Conservation (phyloP, 2,888 invertebrate genomes). For the Silvanus unidentatus region DNA sequence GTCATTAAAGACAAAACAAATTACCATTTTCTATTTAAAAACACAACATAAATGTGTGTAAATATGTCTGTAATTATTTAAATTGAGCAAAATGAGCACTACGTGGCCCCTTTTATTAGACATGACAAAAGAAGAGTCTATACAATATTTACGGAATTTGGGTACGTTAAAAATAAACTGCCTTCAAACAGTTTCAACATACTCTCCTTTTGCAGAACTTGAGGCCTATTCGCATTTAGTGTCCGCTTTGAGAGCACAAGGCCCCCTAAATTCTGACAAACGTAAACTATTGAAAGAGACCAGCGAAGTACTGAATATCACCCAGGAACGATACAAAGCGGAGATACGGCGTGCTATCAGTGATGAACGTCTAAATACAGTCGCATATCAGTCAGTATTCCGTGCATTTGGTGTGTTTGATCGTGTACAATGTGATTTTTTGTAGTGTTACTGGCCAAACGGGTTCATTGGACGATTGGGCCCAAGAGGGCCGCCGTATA, state of each 20-base stretch:
- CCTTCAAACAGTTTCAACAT: slow-evolving; percentile 11
- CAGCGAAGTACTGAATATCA: slow-evolving; percentile 76
- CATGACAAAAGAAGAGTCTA: slow-evolving; percentile 84
- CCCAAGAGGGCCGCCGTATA: slow-evolving; percentile 77
- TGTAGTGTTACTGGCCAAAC: slow-evolving; percentile 60
- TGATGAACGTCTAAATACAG: slow-evolving; percentile 82
- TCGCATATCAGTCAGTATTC: slow-evolving; percentile 77
- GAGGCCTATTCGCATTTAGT: slow-evolving; percentile 88
- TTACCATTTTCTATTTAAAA: slow-evolving; percentile 17
- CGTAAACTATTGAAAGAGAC: slow-evolving; percentile 78
- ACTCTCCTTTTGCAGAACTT: slow-evolving; percentile 57
- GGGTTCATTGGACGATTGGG: slow-evolving; percentile 68
- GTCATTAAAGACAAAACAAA: slow-evolving; percentile 20
- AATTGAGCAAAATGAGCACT: slow-evolving; percentile 19
- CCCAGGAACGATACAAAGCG: slow-evolving; percentile 84
- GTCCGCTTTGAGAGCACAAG: slow-evolving; percentile 88
- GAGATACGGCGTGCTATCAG: slow-evolving; percentile 88
- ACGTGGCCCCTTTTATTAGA: slow-evolving; percentile 71
- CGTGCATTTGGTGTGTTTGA: neutral
- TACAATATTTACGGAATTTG: slow-evolving; percentile 78
- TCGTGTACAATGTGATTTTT: too few relatives aligned
- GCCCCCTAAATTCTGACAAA: slow-evolving; percentile 77
- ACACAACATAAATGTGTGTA: slow-evolving; percentile 13
- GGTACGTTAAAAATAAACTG: slow-evolving; percentile 50
- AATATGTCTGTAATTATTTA: neutral